Evolutionary conservation across 2,113 vertebrate genomes (phyloP).

Genomic region (Panthera uncia): DNA sequence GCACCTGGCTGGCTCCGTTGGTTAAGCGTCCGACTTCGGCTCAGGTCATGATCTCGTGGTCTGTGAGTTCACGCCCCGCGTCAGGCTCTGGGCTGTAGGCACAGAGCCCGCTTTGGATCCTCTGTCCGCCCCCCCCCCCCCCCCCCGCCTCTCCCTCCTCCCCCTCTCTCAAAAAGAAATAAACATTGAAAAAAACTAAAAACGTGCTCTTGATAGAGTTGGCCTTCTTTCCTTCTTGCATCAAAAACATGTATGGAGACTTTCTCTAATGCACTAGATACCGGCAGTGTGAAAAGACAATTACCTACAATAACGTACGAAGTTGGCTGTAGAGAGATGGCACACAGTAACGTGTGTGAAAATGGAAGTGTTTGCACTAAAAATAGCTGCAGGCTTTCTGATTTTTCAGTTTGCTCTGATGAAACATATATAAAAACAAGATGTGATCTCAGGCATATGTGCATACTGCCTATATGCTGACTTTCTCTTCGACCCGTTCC

Average conservation of each 20-base stretch:
- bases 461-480: neutral
- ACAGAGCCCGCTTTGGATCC: no score
- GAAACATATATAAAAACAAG: neutral
- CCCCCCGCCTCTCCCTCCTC: no score
- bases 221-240: neutral
- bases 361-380: neutral
- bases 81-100: no score
- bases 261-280: no score
- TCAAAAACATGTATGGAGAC: neutral
- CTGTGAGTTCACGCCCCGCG: no score
- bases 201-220: neutral
- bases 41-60: no score
- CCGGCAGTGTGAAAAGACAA: neutral
- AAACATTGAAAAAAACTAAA: neutral
- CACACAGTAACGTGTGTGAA: rapidly evolving
- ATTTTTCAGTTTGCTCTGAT: neutral
- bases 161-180: no score
- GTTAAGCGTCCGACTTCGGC: no score
- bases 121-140: rapidly evolving
- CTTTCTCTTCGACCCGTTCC: neutral
- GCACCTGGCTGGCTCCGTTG: no score
- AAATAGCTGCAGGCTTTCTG: neutral
- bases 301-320: neutral
- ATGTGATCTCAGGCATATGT: rapidly evolving
- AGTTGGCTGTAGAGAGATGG: neutral